Percentiles rank a stretch among this genome's conserved stretches.
phyloP scores from a whole-genome alignment of 2,797 vertebrate species.

The Gephyroberyx darwinii region DNA sequence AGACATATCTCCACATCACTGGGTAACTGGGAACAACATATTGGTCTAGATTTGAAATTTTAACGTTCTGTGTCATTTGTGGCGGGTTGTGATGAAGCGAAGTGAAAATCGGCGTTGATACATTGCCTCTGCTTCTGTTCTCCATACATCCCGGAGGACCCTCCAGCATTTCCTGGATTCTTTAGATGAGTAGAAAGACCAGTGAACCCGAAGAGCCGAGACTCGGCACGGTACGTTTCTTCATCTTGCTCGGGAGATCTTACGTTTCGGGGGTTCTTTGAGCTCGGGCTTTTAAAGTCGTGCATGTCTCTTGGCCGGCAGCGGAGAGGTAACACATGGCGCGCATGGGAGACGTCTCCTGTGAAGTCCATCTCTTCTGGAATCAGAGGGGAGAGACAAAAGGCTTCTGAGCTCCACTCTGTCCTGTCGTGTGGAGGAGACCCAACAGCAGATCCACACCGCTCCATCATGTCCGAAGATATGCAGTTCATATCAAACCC shows the following conservation, averaged over 20 bases:
- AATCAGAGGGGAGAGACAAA: slow-evolving; percentile 33
- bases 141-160: slow-evolving; percentile 1
- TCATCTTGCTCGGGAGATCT: slow-evolving; percentile 10
- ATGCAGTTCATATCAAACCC: slow-evolving; percentile 17
- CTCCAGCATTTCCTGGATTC: neutral
- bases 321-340: neutral
- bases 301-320: neutral
- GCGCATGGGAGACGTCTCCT: neutral
- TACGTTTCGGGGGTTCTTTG: neutral
- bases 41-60: neutral
- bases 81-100: neutral
- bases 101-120: slow-evolving; percentile 3
- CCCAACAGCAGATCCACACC: slow-evolving; percentile 2
- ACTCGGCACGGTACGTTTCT: neutral
- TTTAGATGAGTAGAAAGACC: slow-evolving; percentile 2
- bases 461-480: slow-evolving; percentile 7
- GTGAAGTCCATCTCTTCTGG: slow-evolving; percentile 23
- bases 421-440: slow-evolving; percentile 19
- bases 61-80: neutral
- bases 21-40: slow-evolving; percentile 2
- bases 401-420: slow-evolving; percentile 9
- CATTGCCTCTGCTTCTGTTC: slow-evolving; percentile 11
- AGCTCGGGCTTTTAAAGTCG: neutral
- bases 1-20: neutral
- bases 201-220: slow-evolving; percentile 9